phyloP scores from a whole-genome alignment of 2,797 vertebrate genomes.

The Netta rufina region DNA sequence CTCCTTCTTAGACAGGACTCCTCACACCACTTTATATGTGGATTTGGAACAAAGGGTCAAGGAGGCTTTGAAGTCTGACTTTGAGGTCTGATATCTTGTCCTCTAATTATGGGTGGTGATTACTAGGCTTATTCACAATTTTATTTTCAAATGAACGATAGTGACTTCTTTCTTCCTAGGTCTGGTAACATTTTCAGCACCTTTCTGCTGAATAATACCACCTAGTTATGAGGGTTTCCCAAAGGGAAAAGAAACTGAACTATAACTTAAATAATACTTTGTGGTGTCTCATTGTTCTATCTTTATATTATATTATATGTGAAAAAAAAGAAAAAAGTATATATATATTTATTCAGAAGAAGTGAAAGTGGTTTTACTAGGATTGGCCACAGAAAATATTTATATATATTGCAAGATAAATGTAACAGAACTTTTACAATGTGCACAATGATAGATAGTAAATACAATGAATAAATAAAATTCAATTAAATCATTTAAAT shows the following conservation, averaged over 20 bases:
- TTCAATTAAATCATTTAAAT: constrained; percentile 30
- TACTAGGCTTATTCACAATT: neutral
- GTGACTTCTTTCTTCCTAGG: neutral
- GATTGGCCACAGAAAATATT: neutral
- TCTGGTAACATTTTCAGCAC: neutral
- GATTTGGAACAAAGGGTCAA: neutral
- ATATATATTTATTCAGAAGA: neutral
- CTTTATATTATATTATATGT: neutral
- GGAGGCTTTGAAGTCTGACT: neutral
- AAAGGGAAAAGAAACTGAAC: neutral
- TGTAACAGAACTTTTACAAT: neutral
- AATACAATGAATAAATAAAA: neutral
- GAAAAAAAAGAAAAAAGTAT: neutral
- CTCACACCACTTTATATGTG: neutral
- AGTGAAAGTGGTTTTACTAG: neutral
- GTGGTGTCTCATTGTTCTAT: neutral
- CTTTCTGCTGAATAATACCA: neutral
- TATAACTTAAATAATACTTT: neutral
- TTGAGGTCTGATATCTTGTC: neutral
- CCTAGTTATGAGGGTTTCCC: neutral
- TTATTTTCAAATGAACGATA: neutral
- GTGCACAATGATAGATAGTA: neutral
- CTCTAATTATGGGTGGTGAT: neutral
- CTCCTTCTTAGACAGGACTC: neutral
- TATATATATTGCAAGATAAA: neutral